Conservation (phyloP, 2,888 invertebrate genomes). For the Mythimna loreyi region DNA sequence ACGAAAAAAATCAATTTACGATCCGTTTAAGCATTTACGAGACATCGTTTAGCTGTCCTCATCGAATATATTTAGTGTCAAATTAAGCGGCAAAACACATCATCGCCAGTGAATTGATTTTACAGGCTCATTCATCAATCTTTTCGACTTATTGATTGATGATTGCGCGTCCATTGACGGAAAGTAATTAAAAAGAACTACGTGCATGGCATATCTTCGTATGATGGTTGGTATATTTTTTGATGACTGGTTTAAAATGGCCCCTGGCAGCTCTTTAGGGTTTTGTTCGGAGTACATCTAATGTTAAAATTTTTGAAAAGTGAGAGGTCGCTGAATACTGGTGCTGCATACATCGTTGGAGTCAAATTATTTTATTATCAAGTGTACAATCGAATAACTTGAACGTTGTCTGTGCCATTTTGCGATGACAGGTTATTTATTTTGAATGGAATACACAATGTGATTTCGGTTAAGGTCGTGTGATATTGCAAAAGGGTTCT, state of each 20-base stretch:
- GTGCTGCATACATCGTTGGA: conserved; percentile 64
- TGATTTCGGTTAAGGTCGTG: conserved; percentile 60
- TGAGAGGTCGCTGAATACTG: conserved; percentile 67
- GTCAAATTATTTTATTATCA: conserved; percentile 83
- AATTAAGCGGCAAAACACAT: conserved; percentile 86
- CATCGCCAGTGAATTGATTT: conserved; percentile 87
- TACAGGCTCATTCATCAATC: conserved; percentile 85
- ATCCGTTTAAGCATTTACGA: conserved; percentile 58
- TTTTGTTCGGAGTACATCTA: conserved; percentile 27
- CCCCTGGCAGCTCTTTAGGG: conserved; percentile 50
- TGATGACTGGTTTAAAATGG: conserved; percentile 65
- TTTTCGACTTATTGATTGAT: conserved; percentile 88
- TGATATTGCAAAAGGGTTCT: conserved; percentile 59
- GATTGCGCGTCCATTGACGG: conserved; percentile 82
- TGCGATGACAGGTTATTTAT: conserved; percentile 83
- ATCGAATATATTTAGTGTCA: conserved; percentile 86
- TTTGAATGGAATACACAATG: conserved; percentile 72
- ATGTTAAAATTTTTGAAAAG: conserved; percentile 29
- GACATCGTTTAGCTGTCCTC: conserved; percentile 63
- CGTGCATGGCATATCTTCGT: conserved; percentile 74
- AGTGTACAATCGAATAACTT: conserved; percentile 76
- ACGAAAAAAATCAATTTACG: conserved; percentile 59
- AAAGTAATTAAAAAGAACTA: conserved; percentile 87
- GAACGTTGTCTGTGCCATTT: conserved; percentile 72
- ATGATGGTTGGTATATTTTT: conserved; percentile 63